Percentiles rank a stretch among this genome's conserved stretches.
Evolutionary conservation across 2,888 invertebrate genomes (phyloP).

Genomic region (Lacanobia wlatinum): DNA sequence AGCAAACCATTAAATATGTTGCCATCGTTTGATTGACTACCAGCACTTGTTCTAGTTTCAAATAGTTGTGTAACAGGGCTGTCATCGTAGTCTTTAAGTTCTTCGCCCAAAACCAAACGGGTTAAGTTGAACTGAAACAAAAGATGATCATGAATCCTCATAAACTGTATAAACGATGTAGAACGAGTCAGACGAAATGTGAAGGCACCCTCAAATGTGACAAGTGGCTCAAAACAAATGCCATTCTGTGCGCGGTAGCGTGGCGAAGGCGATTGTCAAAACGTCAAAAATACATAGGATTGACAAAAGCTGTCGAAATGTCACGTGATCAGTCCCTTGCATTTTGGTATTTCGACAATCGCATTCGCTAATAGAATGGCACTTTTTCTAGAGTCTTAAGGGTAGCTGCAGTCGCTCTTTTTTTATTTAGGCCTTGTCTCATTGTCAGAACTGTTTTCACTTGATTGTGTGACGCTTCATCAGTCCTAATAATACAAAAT

Average conservation of each 20-base stretch:
- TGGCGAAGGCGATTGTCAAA: no score
- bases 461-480: no score
- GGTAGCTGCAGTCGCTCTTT: not conserved
- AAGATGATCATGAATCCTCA: not conserved
- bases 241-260: no score
- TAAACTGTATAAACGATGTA: not conserved
- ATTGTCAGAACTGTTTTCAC: not conserved
- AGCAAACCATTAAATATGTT: constrained; percentile 26
- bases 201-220: not conserved
- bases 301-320: no score
- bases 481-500: no score
- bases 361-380: no score
- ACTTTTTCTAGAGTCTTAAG: no score
- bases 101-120: constrained; percentile 14
- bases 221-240: no score
- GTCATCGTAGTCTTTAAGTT: not conserved
- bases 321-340: no score
- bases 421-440: not conserved
- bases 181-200: not conserved
- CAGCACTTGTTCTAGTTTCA: not conserved
- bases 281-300: no score
- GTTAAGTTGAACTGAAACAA: constrained; percentile 51
- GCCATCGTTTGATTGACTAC: not conserved
- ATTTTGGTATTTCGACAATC: no score
- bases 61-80: constrained; percentile 16